A percentile compares a stretch with the other conserved stretches of the same genome.
Evolutionary conservation across 2,888 invertebrate species (phyloP).

Genomic region (Aethes cnicana): DNA sequence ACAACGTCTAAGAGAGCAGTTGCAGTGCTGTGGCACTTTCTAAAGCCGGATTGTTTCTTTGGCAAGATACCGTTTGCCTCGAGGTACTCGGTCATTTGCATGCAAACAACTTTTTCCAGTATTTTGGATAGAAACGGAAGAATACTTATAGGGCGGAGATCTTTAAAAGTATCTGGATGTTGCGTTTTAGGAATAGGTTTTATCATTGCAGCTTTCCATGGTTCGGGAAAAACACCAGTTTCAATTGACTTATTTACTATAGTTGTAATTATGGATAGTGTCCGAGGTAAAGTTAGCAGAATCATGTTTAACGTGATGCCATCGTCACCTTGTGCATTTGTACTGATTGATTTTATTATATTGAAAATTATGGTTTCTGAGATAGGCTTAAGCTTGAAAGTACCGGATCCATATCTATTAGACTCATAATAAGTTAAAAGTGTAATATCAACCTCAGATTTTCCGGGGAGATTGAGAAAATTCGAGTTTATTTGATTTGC

Average conservation of each 20-base stretch:
- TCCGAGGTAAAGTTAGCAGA: background rate
- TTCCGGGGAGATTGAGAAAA: background rate
- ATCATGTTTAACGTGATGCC: background rate
- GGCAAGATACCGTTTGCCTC: too few species aligned
- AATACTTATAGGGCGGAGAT: background rate
- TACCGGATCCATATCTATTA: background rate
- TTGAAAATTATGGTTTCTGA: background rate
- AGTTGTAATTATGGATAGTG: background rate
- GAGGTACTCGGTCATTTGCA: too few species aligned
- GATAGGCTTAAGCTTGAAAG: background rate
- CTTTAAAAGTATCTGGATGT: background rate
- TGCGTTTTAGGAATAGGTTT: background rate
- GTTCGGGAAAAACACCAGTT: background rate
- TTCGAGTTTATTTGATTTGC: background rate
- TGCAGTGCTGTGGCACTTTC: too few species aligned
- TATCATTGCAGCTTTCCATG: background rate
- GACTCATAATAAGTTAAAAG: background rate
- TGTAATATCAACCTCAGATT: background rate
- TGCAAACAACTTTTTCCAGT: background rate
- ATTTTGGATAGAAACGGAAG: background rate
- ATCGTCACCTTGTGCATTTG: background rate
- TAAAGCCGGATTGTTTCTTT: too few species aligned
- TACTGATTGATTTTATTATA: background rate
- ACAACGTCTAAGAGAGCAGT: too few species aligned
- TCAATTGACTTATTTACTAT: background rate